phyloP scores from a whole-genome alignment of 2,113 vertebrate genomes.

The Lepus americanus region DNA sequence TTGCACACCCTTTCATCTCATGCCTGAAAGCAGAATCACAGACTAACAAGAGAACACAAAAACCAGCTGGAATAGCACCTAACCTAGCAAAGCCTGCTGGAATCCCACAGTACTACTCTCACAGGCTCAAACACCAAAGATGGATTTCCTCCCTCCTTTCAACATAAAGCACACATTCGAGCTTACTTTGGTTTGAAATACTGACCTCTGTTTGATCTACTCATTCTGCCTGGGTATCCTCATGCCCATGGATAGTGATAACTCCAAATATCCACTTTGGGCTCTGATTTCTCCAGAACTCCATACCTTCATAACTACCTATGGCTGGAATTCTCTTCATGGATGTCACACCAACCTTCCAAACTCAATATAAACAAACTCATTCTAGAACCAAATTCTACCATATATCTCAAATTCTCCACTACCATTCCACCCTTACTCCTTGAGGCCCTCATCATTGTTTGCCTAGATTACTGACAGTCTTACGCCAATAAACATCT shows the following conservation, averaged over 20 bases:
- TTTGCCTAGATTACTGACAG: background rate
- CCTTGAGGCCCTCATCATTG: background rate
- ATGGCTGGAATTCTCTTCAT: background rate
- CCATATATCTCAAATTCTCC: background rate
- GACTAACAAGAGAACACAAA: constrained; percentile 1
- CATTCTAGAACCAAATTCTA: background rate
- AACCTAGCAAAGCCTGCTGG: constrained; percentile 7
- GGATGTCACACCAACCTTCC: background rate
- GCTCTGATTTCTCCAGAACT: constrained; percentile 25
- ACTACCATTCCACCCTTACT: background rate
- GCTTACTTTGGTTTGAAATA: constrained; percentile 33
- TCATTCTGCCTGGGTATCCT: background rate
- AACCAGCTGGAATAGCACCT: background rate
- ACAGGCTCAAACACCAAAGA: background rate
- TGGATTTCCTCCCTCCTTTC: background rate
- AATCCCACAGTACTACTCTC: background rate
- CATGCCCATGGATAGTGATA: background rate
- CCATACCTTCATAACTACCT: background rate
- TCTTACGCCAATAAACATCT: background rate
- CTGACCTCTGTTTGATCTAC: background rate
- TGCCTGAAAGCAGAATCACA: background rate
- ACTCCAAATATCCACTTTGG: background rate
- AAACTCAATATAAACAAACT: constrained; percentile 18
- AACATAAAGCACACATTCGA: constrained; percentile 55
- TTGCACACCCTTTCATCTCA: background rate